Evolutionary conservation across 1,140 invertebrate species (phyloP).

Genomic region (Drosophila biarmipes): DNA sequence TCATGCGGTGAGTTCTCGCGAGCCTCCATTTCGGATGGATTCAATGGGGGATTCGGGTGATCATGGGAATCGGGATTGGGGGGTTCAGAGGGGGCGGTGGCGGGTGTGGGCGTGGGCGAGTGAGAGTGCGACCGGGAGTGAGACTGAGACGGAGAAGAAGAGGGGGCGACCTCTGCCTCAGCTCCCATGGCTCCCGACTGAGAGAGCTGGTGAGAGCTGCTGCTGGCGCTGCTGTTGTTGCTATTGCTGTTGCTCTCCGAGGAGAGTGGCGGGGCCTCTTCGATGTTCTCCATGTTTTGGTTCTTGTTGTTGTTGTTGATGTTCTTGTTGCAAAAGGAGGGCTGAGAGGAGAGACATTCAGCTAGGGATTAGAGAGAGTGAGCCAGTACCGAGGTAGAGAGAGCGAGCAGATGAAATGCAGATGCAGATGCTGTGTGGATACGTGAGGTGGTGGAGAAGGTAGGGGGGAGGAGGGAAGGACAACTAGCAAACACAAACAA

Average conservation of each 20-base stretch:
- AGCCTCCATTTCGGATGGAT: constrained; percentile 31
- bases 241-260: constrained; percentile 72
- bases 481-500: constrained; percentile 32
- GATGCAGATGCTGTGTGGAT: constrained; percentile 49
- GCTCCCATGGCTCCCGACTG: constrained; percentile 28
- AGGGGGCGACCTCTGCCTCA: constrained; percentile 13
- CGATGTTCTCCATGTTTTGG: constrained; percentile 46
- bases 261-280: constrained; percentile 72
- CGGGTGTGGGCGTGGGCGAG: constrained; percentile 25
- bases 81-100: constrained; percentile 5
- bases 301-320: constrained; percentile 26
- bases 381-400: constrained; percentile 20
- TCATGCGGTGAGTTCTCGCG: constrained; percentile 60
- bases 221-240: constrained; percentile 57
- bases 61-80: constrained; percentile 4
- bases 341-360: constrained; percentile 43
- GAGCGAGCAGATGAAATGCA: constrained; percentile 28
- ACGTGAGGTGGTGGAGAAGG: constrained; percentile 11
- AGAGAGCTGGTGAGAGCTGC: constrained; percentile 46
- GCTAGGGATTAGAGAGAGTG: constrained; percentile 35
- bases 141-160: constrained; percentile 29
- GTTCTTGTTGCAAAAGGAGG: constrained; percentile 18
- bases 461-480: not conserved
- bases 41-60: constrained; percentile 30
- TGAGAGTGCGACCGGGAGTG: constrained; percentile 39